These are phyloP conservation scores for Protosalanx chinensis DNA, from an alignment of 2,797 vertebrate species.

Conservation along the genomic window DNA sequence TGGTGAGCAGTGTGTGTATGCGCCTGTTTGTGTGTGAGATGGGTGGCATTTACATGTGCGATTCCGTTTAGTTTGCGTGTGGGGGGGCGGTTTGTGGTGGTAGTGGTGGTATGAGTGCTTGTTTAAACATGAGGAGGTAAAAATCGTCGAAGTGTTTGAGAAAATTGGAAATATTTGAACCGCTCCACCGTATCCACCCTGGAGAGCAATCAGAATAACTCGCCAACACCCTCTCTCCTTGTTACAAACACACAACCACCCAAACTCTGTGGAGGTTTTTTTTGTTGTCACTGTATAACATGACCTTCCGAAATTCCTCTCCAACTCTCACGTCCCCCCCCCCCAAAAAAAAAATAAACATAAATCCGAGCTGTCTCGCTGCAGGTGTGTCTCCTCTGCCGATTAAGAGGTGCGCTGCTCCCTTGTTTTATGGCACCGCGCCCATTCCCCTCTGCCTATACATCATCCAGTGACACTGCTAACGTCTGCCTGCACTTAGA, in stretches of 20 bases:
- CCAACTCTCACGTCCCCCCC: slow-evolving; percentile 22
- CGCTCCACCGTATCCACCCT: slow-evolving; percentile 4
- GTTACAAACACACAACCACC: slow-evolving; percentile 2
- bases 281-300: slow-evolving; percentile 19
- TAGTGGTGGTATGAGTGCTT: not conserved
- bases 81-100: not conserved
- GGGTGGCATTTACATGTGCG: not conserved
- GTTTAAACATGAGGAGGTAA: too few species aligned
- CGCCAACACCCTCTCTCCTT: not conserved
- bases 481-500: slow-evolving; percentile 29
- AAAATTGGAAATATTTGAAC: slow-evolving; percentile 6
- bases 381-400: slow-evolving; percentile 6
- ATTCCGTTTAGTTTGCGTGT: not conserved
- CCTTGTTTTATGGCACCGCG: slow-evolving; percentile 34
- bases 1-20: not conserved
- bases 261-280: not conserved
- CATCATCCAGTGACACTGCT: slow-evolving; percentile 30
- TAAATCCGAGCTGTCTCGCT: slow-evolving; percentile 39
- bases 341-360: slow-evolving; percentile 28
- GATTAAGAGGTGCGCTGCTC: slow-evolving; percentile 31
- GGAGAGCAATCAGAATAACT: not conserved
- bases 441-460: slow-evolving; percentile 25
- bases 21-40: not conserved
- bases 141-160: too few species aligned
- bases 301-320: slow-evolving; percentile 27